Evolutionary conservation across 2,888 invertebrate genomes (phyloP).

Genomic region (Nomada fucata): DNA sequence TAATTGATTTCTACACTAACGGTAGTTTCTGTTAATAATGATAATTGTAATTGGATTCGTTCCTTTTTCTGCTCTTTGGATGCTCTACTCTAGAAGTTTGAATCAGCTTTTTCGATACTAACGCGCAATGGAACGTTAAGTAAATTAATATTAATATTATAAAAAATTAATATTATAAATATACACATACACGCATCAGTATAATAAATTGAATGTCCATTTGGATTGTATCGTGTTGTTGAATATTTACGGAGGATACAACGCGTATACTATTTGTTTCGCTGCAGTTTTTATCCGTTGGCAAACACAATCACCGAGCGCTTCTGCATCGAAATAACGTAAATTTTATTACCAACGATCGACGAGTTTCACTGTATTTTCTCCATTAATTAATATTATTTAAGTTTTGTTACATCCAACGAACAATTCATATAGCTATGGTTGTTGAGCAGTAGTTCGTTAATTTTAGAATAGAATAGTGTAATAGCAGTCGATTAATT

Average conservation of each 20-base stretch:
- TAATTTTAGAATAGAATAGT: neutral
- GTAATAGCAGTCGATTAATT: neutral
- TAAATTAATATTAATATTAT: too few species aligned
- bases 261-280: neutral
- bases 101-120: too few species aligned
- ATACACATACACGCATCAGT: too few species aligned
- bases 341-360: conserved; percentile 19
- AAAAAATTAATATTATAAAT: too few species aligned
- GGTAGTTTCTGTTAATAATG: too few species aligned
- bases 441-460: neutral
- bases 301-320: conserved; percentile 12
- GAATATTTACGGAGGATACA: conserved; percentile 33
- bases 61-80: too few species aligned
- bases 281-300: conserved; percentile 20
- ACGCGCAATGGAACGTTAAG: too few species aligned
- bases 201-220: conserved; percentile 21
- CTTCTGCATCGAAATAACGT: neutral
- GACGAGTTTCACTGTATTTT: neutral
- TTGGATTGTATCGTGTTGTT: conserved; percentile 31
- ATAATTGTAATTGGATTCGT: too few species aligned
- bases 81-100: too few species aligned
- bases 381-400: neutral
- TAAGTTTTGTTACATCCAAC: neutral
- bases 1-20: too few species aligned
- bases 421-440: too few species aligned